These are phyloP conservation scores for Botrylloides violaceus DNA, from an alignment of 23 tunicate species.

Conservation along the genomic window DNA sequence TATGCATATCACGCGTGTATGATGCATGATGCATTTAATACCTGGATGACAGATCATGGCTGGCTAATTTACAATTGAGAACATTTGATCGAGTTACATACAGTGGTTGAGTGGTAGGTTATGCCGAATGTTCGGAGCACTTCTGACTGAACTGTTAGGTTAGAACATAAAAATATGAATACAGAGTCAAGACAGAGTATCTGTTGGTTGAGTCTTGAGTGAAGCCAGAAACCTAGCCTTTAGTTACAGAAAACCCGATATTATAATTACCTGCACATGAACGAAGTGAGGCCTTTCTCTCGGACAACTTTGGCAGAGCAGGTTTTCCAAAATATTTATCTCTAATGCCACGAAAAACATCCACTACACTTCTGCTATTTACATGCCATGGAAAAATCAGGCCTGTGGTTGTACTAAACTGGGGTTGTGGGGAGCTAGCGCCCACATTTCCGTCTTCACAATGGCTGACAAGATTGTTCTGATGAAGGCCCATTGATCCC, in stretches of 20 bases:
- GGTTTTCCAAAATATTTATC: constrained; percentile 50
- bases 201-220: too few relatives aligned
- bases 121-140: too few relatives aligned
- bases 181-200: too few relatives aligned
- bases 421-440: neutral
- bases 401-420: neutral
- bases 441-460: neutral
- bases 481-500: constrained; percentile 90
- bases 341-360: constrained; percentile 55
- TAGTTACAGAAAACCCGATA: neutral
- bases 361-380: constrained; percentile 44
- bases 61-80: too few relatives aligned
- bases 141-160: too few relatives aligned
- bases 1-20: too few relatives aligned
- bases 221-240: too few relatives aligned
- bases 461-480: constrained; percentile 41
- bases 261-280: neutral
- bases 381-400: neutral
- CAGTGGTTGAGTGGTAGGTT: too few relatives aligned
- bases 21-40: too few relatives aligned
- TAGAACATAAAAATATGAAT: too few relatives aligned
- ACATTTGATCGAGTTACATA: too few relatives aligned
- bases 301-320: neutral
- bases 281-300: neutral
- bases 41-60: too few relatives aligned